A percentile compares a stretch with the other conserved stretches of the same genome.
Evolutionary conservation across 2,888 invertebrate species (phyloP).

Genomic region (Epiperipatus broadwayi): DNA sequence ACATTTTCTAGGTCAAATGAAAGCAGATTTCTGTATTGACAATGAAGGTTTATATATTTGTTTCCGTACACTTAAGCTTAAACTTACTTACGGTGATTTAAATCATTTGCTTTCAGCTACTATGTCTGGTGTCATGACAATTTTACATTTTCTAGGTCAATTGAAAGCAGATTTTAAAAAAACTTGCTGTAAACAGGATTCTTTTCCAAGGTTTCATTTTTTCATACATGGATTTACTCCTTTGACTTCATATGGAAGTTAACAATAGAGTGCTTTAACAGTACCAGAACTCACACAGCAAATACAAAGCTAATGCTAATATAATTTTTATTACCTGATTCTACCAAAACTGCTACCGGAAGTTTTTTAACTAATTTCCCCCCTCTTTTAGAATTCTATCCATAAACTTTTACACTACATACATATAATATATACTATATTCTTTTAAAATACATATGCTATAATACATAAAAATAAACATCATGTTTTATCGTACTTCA

Average conservation of each 20-base stretch:
- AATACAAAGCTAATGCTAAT: too few species aligned
- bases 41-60: slow-evolving; percentile 55
- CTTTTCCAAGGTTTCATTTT: slow-evolving; percentile 73
- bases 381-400: too few species aligned
- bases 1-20: slow-evolving; percentile 73
- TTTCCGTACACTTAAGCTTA: slow-evolving; percentile 35
- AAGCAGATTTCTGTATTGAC: slow-evolving; percentile 66
- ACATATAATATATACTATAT: too few species aligned
- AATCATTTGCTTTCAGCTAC: slow-evolving; percentile 35
- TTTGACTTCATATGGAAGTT: slow-evolving; percentile 50
- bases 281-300: slow-evolving; percentile 68
- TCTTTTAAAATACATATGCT: too few species aligned
- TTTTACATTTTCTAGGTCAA: slow-evolving; percentile 69
- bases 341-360: too few species aligned
- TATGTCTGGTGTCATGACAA: slow-evolving; percentile 36
- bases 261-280: slow-evolving; percentile 46
- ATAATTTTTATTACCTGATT: too few species aligned
- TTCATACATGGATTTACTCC: slow-evolving; percentile 77
- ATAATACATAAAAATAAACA: too few species aligned
- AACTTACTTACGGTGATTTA: slow-evolving; percentile 36
- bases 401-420: too few species aligned
- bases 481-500: too few species aligned
- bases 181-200: slow-evolving; percentile 79
- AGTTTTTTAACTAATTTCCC: too few species aligned
- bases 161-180: slow-evolving; percentile 71